Evolutionary conservation across 1,140 invertebrate species (phyloP).

Genomic region (Achatina immaculata): DNA sequence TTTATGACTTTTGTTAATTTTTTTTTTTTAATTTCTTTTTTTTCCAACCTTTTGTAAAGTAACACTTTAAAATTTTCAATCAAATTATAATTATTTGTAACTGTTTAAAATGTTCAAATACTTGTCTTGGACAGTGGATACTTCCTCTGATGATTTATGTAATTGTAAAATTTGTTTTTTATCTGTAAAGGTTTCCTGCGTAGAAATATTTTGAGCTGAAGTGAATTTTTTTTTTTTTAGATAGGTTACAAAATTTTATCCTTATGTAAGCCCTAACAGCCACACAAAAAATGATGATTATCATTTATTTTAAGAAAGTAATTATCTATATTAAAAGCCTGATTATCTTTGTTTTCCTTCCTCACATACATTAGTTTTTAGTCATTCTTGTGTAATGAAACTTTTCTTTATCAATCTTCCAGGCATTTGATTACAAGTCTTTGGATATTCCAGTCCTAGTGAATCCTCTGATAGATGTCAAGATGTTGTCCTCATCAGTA

Average conservation of each 20-base stretch:
- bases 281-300: not conserved
- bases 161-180: not conserved
- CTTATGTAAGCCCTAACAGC: not conserved
- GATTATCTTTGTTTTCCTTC: too few species aligned
- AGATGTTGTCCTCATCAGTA: not conserved
- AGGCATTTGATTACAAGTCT: not conserved
- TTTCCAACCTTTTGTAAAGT: not conserved
- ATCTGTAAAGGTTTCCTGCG: not conserved
- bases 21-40: too few species aligned
- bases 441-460: constrained; percentile 13
- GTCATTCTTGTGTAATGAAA: too few species aligned
- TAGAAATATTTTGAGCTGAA: not conserved
- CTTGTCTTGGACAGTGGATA: too few species aligned
- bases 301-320: too few species aligned
- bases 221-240: not conserved
- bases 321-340: too few species aligned
- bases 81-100: too few species aligned
- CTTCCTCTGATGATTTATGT: too few species aligned
- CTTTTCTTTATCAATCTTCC: too few species aligned
- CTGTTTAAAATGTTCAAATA: too few species aligned
- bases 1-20: not conserved
- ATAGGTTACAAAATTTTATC: not conserved
- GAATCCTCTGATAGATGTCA: not conserved
- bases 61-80: not conserved
- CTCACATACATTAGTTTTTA: too few species aligned